Evolutionary conservation across 2,113 vertebrate genomes (phyloP).

Genomic region (Crotalus viridis): DNA sequence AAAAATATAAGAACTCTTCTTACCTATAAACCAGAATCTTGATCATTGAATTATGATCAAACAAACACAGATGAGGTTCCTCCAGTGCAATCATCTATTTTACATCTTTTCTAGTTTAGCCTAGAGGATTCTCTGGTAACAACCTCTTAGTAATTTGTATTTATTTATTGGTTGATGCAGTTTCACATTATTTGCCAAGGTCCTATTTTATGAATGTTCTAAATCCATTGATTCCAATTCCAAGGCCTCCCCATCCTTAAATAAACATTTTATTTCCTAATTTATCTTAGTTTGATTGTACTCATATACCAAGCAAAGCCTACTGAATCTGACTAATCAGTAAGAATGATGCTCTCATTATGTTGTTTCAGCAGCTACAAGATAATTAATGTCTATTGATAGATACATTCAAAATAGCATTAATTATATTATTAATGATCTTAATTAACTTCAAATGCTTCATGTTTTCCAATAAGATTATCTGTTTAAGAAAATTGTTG

Average conservation of each 20-base stretch:
- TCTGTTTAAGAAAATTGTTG: slow-evolving; percentile 42
- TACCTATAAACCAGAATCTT: neutral
- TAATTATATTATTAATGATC: slow-evolving; percentile 74
- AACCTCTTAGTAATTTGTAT: neutral
- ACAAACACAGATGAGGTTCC: neutral
- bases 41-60: neutral
- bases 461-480: slow-evolving; percentile 51
- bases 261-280: slow-evolving; percentile 51
- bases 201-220: slow-evolving; percentile 11
- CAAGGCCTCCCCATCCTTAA: slow-evolving; percentile 42
- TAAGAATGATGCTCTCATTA: slow-evolving; percentile 63
- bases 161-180: neutral
- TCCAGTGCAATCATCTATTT: neutral
- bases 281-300: slow-evolving; percentile 61
- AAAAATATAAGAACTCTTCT: neutral
- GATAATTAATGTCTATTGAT: slow-evolving; percentile 69
- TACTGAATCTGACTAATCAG: slow-evolving; percentile 41
- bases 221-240: slow-evolving; percentile 20
- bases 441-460: slow-evolving; percentile 66
- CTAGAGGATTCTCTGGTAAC: too few relatives aligned
- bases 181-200: neutral
- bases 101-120: neutral
- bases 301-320: slow-evolving; percentile 54
- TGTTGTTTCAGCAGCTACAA: slow-evolving; percentile 60
- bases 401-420: slow-evolving; percentile 67